phyloP scores from a whole-genome alignment of 1,140 invertebrate genomes.

The Chelonus insularis region DNA sequence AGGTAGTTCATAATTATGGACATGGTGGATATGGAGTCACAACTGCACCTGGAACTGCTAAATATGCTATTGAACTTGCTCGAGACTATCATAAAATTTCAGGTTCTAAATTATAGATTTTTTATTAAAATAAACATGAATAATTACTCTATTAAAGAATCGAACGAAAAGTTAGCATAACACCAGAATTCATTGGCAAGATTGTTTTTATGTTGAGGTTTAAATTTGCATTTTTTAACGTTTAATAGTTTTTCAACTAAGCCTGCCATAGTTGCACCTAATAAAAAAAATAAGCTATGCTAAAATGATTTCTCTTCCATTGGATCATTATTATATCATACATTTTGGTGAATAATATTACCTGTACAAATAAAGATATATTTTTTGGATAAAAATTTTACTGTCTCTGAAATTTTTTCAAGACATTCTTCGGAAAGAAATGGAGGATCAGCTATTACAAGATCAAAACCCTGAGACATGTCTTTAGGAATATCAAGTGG shows the following conservation, averaged over 20 bases:
- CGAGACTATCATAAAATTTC: constrained; percentile 58
- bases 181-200: constrained; percentile 91
- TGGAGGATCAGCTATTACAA: constrained; percentile 92
- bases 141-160: constrained; percentile 44
- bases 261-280: constrained; percentile 77
- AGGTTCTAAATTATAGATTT: constrained; percentile 34
- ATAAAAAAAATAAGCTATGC: constrained; percentile 38
- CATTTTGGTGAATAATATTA: constrained; percentile 42
- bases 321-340: constrained; percentile 6
- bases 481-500: constrained; percentile 73
- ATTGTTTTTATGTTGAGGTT: constrained; percentile 83
- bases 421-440: constrained; percentile 93
- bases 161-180: constrained; percentile 84
- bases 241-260: constrained; percentile 68
- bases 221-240: constrained; percentile 71
- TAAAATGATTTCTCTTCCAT: constrained; percentile 16
- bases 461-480: constrained; percentile 69
- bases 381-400: constrained; percentile 75
- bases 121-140: neutral
- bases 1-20: constrained; percentile 90
- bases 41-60: constrained; percentile 81
- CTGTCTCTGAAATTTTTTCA: constrained; percentile 78
- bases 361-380: constrained; percentile 92
- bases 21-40: constrained; percentile 90
- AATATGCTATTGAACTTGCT: constrained; percentile 72